phyloP scores from a whole-genome alignment of 2,888 invertebrate species.

The Colletes collaris region DNA sequence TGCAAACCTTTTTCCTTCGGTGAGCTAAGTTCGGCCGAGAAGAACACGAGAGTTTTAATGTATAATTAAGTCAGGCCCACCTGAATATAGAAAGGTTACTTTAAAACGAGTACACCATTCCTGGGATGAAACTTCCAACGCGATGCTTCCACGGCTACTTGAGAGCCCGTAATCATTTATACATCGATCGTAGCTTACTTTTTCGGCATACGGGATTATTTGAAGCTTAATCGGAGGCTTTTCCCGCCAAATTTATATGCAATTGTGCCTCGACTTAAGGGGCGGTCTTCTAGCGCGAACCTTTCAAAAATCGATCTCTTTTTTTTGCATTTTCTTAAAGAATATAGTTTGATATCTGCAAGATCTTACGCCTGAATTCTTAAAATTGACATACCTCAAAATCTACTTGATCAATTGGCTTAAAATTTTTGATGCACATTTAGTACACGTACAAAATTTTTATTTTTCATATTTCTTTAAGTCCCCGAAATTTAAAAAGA shows the following conservation, averaged over 20 bases:
- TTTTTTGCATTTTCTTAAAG: too few relatives aligned
- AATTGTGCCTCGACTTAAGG: neutral
- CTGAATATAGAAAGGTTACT: constrained; percentile 41
- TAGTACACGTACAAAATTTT: too few relatives aligned
- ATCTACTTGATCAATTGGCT: too few relatives aligned
- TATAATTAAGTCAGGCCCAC: constrained; percentile 9
- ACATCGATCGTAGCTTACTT: constrained; percentile 14
- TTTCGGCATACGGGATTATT: neutral
- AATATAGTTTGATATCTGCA: too few relatives aligned
- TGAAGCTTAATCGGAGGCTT: neutral
- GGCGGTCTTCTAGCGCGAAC: too few relatives aligned
- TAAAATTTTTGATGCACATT: too few relatives aligned
- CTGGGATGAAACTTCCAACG: neutral
- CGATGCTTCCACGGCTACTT: constrained; percentile 6
- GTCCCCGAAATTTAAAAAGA: too few relatives aligned
- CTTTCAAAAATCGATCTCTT: too few relatives aligned
- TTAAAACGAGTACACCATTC: constrained; percentile 8
- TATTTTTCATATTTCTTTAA: too few relatives aligned
- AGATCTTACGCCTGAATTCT: too few relatives aligned
- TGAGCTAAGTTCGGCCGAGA: neutral
- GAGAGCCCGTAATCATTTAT: constrained; percentile 17
- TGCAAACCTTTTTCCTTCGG: neutral
- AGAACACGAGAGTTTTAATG: neutral
- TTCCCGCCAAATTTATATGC: neutral
- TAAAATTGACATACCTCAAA: too few relatives aligned